Evolutionary conservation across 1,140 invertebrate species (phyloP).

Genomic region (Cotesia vestalis): DNA sequence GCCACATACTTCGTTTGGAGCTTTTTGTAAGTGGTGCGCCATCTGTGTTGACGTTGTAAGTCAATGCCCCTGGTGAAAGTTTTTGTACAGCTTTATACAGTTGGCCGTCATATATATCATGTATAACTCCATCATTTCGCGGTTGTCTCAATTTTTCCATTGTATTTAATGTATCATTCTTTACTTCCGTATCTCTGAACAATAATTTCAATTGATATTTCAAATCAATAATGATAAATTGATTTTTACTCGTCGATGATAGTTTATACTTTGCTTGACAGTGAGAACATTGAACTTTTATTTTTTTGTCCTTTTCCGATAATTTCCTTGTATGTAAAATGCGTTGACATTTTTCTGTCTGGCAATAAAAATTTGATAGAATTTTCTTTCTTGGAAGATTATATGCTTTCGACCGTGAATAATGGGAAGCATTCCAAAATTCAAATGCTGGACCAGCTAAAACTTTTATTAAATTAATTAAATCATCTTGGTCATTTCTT

Average conservation of each 20-base stretch:
- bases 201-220: slow-evolving; percentile 32
- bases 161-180: slow-evolving; percentile 22
- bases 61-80: slow-evolving; percentile 16
- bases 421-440: slow-evolving; percentile 32
- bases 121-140: slow-evolving; percentile 19
- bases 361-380: slow-evolving; percentile 29
- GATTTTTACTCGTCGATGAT: slow-evolving; percentile 15
- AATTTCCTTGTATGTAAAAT: slow-evolving; percentile 13
- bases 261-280: slow-evolving; percentile 24
- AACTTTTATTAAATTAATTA: slow-evolving; percentile 27
- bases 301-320: neutral
- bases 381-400: slow-evolving; percentile 33
- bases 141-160: neutral
- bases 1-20: slow-evolving; percentile 35
- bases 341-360: neutral
- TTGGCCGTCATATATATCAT: slow-evolving; percentile 24
- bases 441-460: slow-evolving; percentile 27
- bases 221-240: slow-evolving; percentile 36
- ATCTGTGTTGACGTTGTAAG: slow-evolving; percentile 38
- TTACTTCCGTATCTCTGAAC: slow-evolving; percentile 7
- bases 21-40: slow-evolving; percentile 38
- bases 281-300: slow-evolving; percentile 11
- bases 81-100: slow-evolving; percentile 29
- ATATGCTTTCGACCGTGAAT: slow-evolving; percentile 32
- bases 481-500: slow-evolving; percentile 21